These are phyloP conservation scores for Cephus nigrinus DNA, from an alignment of 2,888 invertebrate species.

Conservation along the genomic window DNA sequence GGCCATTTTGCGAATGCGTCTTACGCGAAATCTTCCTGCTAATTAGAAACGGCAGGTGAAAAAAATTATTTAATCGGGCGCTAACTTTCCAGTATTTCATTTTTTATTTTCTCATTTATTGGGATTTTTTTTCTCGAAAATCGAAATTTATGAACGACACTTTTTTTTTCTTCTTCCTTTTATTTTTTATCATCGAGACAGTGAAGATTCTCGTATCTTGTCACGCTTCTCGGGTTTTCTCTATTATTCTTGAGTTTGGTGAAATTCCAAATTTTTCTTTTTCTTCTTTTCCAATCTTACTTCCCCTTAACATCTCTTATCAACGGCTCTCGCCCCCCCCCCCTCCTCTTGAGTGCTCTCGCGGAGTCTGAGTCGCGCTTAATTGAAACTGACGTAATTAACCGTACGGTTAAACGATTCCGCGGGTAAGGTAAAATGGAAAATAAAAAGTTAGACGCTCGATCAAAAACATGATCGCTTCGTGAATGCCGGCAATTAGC, in stretches of 20 bases:
- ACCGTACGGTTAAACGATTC: slow-evolving; percentile 28
- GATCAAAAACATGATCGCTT: slow-evolving; percentile 43
- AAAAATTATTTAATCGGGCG: no score
- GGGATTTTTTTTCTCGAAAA: no score
- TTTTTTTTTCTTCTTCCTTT: neutral
- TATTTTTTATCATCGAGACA: neutral
- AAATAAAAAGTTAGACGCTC: slow-evolving; percentile 31
- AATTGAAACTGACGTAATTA: slow-evolving; percentile 21
- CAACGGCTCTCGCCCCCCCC: neutral
- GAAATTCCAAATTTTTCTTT: neutral
- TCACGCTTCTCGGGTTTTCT: neutral
- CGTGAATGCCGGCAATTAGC: slow-evolving; percentile 43
- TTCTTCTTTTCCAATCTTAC: neutral
- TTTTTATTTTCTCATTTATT: no score
- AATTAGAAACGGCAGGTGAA: neutral
- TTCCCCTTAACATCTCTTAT: neutral
- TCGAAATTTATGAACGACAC: no score
- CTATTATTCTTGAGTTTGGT: neutral
- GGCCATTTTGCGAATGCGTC: neutral
- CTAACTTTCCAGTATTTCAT: no score
- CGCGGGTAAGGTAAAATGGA: neutral
- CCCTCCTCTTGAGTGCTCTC: neutral
- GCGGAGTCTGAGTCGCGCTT: neutral
- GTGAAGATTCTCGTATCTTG: neutral
- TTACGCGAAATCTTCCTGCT: neutral